These are phyloP conservation scores for Xiphorhynchus erythropygius DNA, from an alignment of 2,797 vertebrate species.

Conservation along the genomic window DNA sequence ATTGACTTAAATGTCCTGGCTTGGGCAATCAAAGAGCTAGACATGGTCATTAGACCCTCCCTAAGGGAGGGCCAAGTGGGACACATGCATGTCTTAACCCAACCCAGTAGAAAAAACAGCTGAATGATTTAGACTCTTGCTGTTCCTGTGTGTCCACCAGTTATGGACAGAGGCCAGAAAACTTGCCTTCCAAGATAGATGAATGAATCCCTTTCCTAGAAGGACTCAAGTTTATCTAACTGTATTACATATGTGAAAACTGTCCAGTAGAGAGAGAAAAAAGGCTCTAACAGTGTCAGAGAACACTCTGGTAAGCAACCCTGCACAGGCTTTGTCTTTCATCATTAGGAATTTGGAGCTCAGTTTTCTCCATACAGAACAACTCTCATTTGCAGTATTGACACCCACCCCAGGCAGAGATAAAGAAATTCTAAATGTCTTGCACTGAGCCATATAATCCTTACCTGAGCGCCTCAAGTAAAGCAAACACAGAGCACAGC, in stretches of 20 bases:
- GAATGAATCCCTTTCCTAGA: neutral
- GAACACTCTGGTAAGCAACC: neutral
- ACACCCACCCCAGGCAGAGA: neutral
- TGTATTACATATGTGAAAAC: neutral
- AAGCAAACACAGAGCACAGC: neutral
- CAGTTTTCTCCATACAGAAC: neutral
- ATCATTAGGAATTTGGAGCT: neutral
- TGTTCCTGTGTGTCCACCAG: neutral
- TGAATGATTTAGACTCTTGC: neutral
- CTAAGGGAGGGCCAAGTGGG: neutral
- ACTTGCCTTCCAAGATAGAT: neutral
- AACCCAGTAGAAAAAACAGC: neutral
- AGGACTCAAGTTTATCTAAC: neutral
- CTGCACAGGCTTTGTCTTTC: neutral
- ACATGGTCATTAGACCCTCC: neutral
- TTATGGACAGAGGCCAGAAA: neutral
- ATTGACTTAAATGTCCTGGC: neutral
- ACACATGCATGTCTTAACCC: neutral
- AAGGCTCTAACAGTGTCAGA: neutral
- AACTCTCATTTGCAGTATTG: neutral
- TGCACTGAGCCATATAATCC: neutral
- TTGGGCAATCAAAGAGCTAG: neutral
- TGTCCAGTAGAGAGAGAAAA: neutral
- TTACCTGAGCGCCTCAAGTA: neutral
- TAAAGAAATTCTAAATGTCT: neutral